Evolutionary conservation across 1,140 invertebrate species (phyloP), one percentile per base, ranked within the genome.

Genomic region (Diabrotica virgifera): DNA sequence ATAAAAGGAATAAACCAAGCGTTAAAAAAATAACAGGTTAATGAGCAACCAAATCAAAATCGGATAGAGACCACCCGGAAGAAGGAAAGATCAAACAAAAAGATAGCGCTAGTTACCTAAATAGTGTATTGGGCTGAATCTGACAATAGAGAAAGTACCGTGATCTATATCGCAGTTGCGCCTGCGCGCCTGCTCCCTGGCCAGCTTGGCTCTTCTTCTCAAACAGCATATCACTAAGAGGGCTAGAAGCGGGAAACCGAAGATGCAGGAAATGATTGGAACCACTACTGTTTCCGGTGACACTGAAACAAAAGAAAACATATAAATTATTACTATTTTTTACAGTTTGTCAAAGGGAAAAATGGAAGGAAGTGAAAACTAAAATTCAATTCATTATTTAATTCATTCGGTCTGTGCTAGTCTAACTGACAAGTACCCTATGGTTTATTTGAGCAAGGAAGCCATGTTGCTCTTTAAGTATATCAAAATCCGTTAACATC

Each of bases 141-240:
- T 85, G 67, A 91, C 90, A 73, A 93, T 85, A 71, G 89, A 91
- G 65, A 93, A 83, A 69, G 90, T 89, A 62, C 90, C 89, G 70
- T 90, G 87, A 74, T 91, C 89, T 76, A 90, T 78, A 75, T 91
- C 90, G 71, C 87, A 90, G 73, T 91, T 91, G 55, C 90, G 85
- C 68, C 89, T 82, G 67, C 91, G 84, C 40, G 90, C 91, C 38
- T 90, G 83, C 75, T 91, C 89, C 36, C 91, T 82, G 1, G 91
- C 91, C 68, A 93, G 77, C 79, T 93, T 93, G 1, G 92, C 92
- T 71, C 92, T 82, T 74, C 91, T 84, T 52, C 91, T 80, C 50
- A 95, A 80, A 76, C 91, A 94, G 78, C 92, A 95, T 77, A 95
- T 95, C 57, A 94, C 88, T 64, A 93, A 84, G 40, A 94, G 81